phyloP scores from a whole-genome alignment of 2,888 invertebrate species.

The Merodon equestris region DNA sequence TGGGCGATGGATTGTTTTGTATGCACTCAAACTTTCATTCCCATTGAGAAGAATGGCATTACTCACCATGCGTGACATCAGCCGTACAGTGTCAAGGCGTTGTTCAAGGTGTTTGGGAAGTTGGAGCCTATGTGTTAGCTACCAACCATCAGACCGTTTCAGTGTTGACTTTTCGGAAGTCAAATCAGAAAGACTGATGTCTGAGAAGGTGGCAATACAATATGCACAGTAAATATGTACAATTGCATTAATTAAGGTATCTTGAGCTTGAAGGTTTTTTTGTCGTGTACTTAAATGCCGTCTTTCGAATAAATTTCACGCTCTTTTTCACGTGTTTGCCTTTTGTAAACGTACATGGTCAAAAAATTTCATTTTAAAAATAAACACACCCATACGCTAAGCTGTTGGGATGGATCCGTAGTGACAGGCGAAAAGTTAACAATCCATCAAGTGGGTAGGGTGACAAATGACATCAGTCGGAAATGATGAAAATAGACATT shows the following conservation, averaged over 20 bases:
- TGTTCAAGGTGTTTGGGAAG: slow-evolving; percentile 46
- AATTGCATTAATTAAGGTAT: too few species aligned
- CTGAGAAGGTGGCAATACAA: too few species aligned
- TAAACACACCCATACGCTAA: too few species aligned
- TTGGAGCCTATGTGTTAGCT: slow-evolving; percentile 5
- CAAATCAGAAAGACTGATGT: too few species aligned
- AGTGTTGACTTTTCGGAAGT: slow-evolving; percentile 24
- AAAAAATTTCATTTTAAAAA: too few species aligned
- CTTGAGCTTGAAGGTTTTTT: too few species aligned
- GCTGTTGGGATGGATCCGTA: too few species aligned
- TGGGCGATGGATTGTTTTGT: not conserved
- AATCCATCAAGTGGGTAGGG: not conserved
- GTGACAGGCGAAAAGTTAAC: not conserved
- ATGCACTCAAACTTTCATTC: slow-evolving; percentile 17
- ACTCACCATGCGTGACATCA: slow-evolving; percentile 68
- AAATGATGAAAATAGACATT: not conserved
- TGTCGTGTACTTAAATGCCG: not conserved
- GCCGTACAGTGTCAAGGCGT: slow-evolving; percentile 59
- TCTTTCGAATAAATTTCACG: slow-evolving; percentile 28
- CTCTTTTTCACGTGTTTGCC: too few species aligned
- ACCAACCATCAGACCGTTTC: slow-evolving; percentile 47
- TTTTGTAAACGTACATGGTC: too few species aligned
- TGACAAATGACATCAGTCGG: slow-evolving; percentile 1
- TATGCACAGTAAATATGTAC: too few species aligned
- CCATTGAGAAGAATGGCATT: slow-evolving; percentile 15